Evolutionary conservation across 2,888 invertebrate genomes (phyloP).

Genomic region (Rotaria sp.): DNA sequence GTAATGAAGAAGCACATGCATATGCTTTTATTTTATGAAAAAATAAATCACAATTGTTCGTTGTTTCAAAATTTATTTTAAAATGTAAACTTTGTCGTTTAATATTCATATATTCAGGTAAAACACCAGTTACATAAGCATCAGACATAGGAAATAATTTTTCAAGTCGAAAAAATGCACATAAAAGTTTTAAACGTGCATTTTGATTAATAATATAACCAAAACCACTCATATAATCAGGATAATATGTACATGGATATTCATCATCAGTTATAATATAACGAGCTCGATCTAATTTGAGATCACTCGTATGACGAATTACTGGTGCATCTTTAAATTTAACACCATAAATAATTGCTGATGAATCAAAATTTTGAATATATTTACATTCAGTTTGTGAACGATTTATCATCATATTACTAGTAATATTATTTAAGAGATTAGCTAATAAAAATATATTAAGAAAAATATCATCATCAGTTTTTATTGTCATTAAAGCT

Average conservation of each 20-base stretch:
- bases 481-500: not conserved
- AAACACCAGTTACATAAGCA: conserved; percentile 46
- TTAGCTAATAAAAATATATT: not conserved
- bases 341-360: not conserved
- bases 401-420: not conserved
- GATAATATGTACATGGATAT: not conserved
- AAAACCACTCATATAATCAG: not conserved
- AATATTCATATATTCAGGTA: conserved; percentile 15
- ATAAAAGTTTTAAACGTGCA: not conserved
- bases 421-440: not conserved
- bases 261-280: not conserved
- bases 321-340: not conserved
- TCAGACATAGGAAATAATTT: conserved; percentile 41
- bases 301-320: not conserved
- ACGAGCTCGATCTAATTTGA: not conserved
- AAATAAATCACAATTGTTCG: too few relatives aligned
- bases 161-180: not conserved
- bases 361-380: too few relatives aligned
- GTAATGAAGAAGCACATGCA: too few relatives aligned
- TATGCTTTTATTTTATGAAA: too few relatives aligned
- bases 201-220: not conserved
- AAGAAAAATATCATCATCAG: conserved; percentile 13
- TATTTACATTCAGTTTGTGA: not conserved
- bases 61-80: too few relatives aligned
- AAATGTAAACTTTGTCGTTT: too few relatives aligned